Conservation (phyloP, 2,888 invertebrate genomes). For the Parelbella ahira region DNA sequence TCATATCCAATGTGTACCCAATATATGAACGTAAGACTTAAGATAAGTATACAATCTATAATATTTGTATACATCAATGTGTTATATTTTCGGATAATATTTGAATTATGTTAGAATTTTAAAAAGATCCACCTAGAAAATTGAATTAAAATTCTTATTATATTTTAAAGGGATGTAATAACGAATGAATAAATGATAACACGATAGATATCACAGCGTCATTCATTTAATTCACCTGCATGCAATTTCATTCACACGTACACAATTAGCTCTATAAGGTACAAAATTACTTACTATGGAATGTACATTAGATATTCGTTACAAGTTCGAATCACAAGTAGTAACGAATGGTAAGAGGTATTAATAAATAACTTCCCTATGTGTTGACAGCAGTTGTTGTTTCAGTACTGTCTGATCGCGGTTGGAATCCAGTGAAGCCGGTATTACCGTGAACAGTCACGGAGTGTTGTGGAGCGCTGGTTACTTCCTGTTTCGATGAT, state of each 20-base stretch:
- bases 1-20: too few species aligned
- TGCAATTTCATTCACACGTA: slow-evolving; percentile 27
- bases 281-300: too few species aligned
- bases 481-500: slow-evolving; percentile 29
- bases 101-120: too few species aligned
- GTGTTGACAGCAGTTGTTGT: slow-evolving; percentile 31
- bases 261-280: slow-evolving; percentile 17
- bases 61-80: too few species aligned
- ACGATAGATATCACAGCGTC: slow-evolving; percentile 60
- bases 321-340: neutral
- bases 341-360: slow-evolving; percentile 3
- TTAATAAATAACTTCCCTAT: slow-evolving; percentile 26
- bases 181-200: slow-evolving; percentile 38
- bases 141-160: too few species aligned
- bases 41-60: too few species aligned
- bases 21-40: too few species aligned
- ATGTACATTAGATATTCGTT: slow-evolving; percentile 19
- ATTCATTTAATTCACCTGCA: slow-evolving; percentile 58
- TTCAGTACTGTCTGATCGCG: slow-evolving; percentile 48
- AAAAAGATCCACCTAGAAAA: too few species aligned
- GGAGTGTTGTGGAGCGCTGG: slow-evolving; percentile 40
- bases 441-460: slow-evolving; percentile 53
- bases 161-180: too few species aligned
- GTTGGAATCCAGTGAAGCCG: slow-evolving; percentile 54
- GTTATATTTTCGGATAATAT: too few species aligned